Percentiles rank a stretch among this genome's conserved stretches.
Conservation (phyloP, 2,113 vertebrate genomes). For the Diadophis punctatus region DNA sequence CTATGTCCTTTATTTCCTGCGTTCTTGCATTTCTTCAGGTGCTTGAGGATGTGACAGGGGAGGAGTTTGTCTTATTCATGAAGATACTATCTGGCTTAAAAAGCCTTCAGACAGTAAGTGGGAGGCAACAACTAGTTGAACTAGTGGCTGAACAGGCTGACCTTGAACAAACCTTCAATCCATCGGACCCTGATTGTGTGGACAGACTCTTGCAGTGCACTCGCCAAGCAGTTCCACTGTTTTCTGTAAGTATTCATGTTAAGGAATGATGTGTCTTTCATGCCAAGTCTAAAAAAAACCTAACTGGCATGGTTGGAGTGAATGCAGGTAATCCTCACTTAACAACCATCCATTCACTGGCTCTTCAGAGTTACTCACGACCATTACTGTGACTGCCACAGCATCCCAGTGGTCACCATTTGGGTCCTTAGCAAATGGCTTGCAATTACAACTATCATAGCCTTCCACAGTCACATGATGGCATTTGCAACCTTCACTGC, state of each 20-base stretch:
- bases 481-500: neutral
- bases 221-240: conserved; percentile 92
- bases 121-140: conserved; percentile 92
- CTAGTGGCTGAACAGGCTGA: conserved; percentile 94
- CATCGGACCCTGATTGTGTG: conserved; percentile 86
- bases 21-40: conserved; percentile 72
- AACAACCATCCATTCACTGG: neutral
- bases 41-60: conserved; percentile 95
- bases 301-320: neutral
- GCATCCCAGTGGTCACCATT: neutral
- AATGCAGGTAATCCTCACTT: neutral
- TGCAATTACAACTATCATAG: neutral
- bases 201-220: conserved; percentile 97
- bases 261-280: neutral
- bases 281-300: neutral
- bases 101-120: conserved; percentile 90
- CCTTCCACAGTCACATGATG: neutral
- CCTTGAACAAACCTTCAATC: conserved; percentile 90
- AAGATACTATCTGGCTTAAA: conserved; percentile 87
- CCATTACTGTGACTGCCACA: neutral
- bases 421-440: neutral
- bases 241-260: conserved; percentile 79
- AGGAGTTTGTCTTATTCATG: conserved; percentile 98
- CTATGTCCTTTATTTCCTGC: neutral
- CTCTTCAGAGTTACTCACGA: neutral